phyloP scores from a whole-genome alignment of 2,888 invertebrate genomes.

The Stenodera caucasica region DNA sequence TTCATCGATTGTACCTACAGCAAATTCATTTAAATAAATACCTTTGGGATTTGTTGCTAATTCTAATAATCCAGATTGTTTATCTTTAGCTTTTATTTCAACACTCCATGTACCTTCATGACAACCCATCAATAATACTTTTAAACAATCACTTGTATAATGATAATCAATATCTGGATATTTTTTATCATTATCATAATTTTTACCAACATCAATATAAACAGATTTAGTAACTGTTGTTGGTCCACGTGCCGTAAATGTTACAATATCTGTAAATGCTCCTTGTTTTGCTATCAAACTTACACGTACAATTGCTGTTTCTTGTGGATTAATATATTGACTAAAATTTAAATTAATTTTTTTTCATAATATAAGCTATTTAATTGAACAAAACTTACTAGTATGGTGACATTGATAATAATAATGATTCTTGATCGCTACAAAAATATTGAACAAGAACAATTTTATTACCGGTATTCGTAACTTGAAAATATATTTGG shows the following conservation, averaged over 20 bases:
- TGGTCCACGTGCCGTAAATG: constrained; percentile 61
- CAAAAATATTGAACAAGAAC: constrained; percentile 64
- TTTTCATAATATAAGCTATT: no score
- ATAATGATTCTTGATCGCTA: constrained; percentile 61
- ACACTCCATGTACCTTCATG: constrained; percentile 70
- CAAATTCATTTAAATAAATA: constrained; percentile 65
- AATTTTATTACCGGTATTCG: constrained; percentile 66
- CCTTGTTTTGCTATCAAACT: constrained; percentile 44
- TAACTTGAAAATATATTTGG: constrained; percentile 71
- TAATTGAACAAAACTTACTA: constrained; percentile 56
- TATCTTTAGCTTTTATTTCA: constrained; percentile 68
- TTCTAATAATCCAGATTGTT: constrained; percentile 65
- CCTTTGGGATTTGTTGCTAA: constrained; percentile 64
- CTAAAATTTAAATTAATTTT: constrained; percentile 26
- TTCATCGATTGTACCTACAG: constrained; percentile 68
- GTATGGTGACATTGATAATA: constrained; percentile 61
- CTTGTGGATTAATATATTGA: constrained; percentile 53
- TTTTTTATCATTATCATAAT: constrained; percentile 33
- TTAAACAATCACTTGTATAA: constrained; percentile 55
- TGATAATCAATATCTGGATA: constrained; percentile 46
- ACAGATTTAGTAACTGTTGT: constrained; percentile 53
- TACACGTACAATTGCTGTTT: constrained; percentile 61
- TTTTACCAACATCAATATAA: constrained; percentile 53
- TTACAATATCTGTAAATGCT: constrained; percentile 63
- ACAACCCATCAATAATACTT: constrained; percentile 59